Conservation (phyloP, 37 sponge, comb jelly and placozoan species). For the Eunapius fragilis region DNA sequence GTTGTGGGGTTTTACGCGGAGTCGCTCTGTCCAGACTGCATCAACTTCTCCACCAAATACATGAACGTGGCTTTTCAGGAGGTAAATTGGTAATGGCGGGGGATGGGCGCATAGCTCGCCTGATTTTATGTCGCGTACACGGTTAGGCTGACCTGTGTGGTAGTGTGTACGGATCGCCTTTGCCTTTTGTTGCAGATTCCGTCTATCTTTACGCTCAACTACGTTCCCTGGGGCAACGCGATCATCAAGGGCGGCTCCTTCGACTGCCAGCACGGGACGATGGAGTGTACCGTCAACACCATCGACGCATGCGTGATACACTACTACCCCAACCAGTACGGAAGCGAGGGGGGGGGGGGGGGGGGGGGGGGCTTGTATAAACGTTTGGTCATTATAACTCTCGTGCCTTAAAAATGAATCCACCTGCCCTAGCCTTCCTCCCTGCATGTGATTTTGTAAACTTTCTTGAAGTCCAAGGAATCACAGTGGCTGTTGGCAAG, state of each 20-base stretch:
- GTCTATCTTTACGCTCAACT: conserved; percentile 65
- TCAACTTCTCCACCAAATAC: conserved; percentile 42
- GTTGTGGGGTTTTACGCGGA: conserved; percentile 72
- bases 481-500: too few relatives aligned
- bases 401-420: too few relatives aligned
- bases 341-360: background rate
- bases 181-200: conserved; percentile 31
- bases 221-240: conserved; percentile 92
- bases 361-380: background rate
- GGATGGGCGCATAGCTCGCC: too few relatives aligned
- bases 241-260: conserved; percentile 47
- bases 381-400: too few relatives aligned
- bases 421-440: too few relatives aligned
- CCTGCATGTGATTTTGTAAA: too few relatives aligned
- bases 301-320: conserved; percentile 77
- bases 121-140: too few relatives aligned
- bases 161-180: too few relatives aligned
- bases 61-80: conserved; percentile 71
- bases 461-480: too few relatives aligned
- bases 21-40: conserved; percentile 87
- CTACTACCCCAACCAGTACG: conserved; percentile 67
- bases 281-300: conserved; percentile 87
- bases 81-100: conserved; percentile 40
- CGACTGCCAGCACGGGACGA: conserved; percentile 84
- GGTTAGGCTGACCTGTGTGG: too few relatives aligned